These are phyloP conservation scores for Seladonia tumulorum DNA, from an alignment of 2,888 invertebrate genomes.

Conservation along the genomic window DNA sequence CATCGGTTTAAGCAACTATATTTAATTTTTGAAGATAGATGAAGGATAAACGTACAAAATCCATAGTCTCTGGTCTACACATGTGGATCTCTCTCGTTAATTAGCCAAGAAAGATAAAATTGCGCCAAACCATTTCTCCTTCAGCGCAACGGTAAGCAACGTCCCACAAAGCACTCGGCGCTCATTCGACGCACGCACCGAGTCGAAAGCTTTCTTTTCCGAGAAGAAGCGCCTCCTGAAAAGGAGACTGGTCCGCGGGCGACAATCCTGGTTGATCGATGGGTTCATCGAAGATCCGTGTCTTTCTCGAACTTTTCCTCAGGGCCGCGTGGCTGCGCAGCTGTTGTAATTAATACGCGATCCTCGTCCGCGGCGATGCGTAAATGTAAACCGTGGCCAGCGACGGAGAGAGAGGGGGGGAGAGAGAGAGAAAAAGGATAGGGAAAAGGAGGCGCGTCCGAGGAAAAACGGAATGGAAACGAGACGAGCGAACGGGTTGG, in stretches of 20 bases:
- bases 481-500: neutral
- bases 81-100: neutral
- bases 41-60: neutral
- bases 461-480: slow-evolving; percentile 28
- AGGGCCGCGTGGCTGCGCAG: slow-evolving; percentile 32
- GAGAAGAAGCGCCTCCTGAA: neutral
- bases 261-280: slow-evolving; percentile 1
- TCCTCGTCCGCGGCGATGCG: slow-evolving; percentile 43
- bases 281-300: slow-evolving; percentile 24
- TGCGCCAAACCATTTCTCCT: neutral
- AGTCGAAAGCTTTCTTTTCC: neutral
- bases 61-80: neutral
- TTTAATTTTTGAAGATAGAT: too few species aligned
- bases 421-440: neutral
- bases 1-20: too few species aligned
- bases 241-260: neutral
- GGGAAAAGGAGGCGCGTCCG: neutral
- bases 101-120: neutral
- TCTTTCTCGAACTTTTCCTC: slow-evolving; percentile 25
- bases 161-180: neutral
- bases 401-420: neutral
- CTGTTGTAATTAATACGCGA: slow-evolving; percentile 55
- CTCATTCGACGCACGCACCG: neutral
- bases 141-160: neutral
- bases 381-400: slow-evolving; percentile 30